Conservation (phyloP, 2,113 vertebrate species). For the Campylorhamphus procurvoides region DNA sequence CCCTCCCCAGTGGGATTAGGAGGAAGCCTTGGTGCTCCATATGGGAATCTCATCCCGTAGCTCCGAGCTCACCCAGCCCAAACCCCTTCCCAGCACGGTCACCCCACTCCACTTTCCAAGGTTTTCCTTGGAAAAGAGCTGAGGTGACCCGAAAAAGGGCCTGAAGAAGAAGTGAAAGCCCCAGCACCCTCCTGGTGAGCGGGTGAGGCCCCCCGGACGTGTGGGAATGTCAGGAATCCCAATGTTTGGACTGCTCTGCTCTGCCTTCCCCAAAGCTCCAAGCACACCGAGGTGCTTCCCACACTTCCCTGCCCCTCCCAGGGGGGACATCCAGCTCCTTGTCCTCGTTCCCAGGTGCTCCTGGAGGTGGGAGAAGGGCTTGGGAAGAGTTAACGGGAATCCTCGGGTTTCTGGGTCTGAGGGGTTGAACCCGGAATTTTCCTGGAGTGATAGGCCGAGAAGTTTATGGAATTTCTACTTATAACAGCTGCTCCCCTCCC, state of each 20-base stretch:
- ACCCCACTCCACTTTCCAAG: not conserved
- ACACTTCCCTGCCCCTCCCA: not conserved
- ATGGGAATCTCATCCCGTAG: not conserved
- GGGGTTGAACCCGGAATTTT: conserved; percentile 66
- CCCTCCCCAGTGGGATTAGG: conserved; percentile 39
- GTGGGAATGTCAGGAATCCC: conserved; percentile 87
- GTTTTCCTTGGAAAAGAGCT: not conserved
- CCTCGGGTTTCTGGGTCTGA: conserved; percentile 57
- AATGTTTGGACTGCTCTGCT: conserved; percentile 81
- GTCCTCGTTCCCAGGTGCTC: not conserved
- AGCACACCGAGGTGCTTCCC: not conserved
- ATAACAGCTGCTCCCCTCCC: conserved; percentile 62
- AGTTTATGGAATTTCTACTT: conserved; percentile 74
- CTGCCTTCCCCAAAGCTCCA: conserved; percentile 56
- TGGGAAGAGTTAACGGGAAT: not conserved
- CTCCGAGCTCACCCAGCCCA: not conserved
- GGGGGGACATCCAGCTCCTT: not conserved
- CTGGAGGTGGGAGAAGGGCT: not conserved
- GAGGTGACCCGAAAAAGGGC: not conserved
- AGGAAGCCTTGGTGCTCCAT: not conserved
- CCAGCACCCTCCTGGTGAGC: not conserved
- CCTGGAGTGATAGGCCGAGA: too few relatives aligned
- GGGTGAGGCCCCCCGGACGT: conserved; percentile 61
- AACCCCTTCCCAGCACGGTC: fast-evolving
- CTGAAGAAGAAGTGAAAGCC: not conserved